Evolutionary conservation across 2,797 vertebrate genomes (phyloP), one percentile per base, ranked within the genome.

Genomic region (Synaphobranchus kaupii): DNA sequence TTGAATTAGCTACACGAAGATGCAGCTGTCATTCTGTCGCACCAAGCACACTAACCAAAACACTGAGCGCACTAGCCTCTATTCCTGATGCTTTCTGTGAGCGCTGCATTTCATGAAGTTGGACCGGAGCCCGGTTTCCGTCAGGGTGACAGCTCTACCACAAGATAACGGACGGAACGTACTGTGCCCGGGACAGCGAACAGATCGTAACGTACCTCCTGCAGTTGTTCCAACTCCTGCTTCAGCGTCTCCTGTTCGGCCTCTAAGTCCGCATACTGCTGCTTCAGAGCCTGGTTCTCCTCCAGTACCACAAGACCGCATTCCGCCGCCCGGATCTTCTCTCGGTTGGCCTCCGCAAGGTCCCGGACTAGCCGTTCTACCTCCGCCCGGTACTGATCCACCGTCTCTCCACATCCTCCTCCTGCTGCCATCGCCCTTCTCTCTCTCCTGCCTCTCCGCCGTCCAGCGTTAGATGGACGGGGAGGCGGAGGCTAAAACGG

Each of bases 181-280:
- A 28, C 60, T 92, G 94, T 95, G 99, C 98, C 98, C 73, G 15
- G n/a, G 52, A 31, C 3, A 82, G 48, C 76, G 47, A 50, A 80
- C 85, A 50, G 48, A 28, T 25, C 58, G 48, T 71, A 31, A 48
- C 92, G 94, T 95, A 99, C 98, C 98, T 99, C 98, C 91, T 97
- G 97, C 89, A 99, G 96, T 93, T 98, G 98, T 89, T 98, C 97
- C 95, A 99, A 95, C 96, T 99, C 98, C 94, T 95, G 95, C 89
- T 96, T 96, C 52, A 98, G 95, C 89, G 94, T 85, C 88, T 97
- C 96, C 89, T 95, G 96, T 87, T 96, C 96, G 3, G 95, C 93
- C 91, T 97, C 96, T 91, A 97, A 93, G 88, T 97, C 96, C 84
- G 96, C 95, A 84, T 97, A 97, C 83, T 96, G 96, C 94, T 97